Base-by-base conservation (phyloP, 2,888 invertebrate species). In the Idaea dimidiata region DNA sequence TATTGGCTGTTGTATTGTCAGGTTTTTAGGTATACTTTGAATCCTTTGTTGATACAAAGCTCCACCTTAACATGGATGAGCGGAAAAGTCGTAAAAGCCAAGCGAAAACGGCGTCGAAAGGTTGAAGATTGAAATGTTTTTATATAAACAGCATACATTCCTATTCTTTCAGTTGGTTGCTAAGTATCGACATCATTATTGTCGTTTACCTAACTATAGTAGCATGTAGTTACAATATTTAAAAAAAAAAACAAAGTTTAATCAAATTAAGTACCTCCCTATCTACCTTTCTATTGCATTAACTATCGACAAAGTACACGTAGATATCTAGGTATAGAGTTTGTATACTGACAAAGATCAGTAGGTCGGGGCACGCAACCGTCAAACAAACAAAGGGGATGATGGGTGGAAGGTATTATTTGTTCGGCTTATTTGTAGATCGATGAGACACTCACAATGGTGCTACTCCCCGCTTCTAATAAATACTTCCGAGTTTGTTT, bases 391-490 rank as follows among this genome's bases (percentile, higher is more conserved):
- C 76, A 82, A 77, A 71, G 72, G 78, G 79, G 74, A 74, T 66
- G 67, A 66, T 70, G 70, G 69, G 68, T 69, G 70, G 70, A 70
- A 71, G 64, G 73, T 82, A 81, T 86, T 82, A 81, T 86, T 85
- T 83, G 77, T 74, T 76, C 75, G 69, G 73, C 73, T 66, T 81
- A 79, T 84, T 84, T 80, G 82, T 77, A 75, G 74, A 77, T 76
- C 72, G 71, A 75, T 66, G 72, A 73, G 67, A 67, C 75, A 73
- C 71, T 73, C 70, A 68, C 69, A 72, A 74, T 73, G 62, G 62
- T 57, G 66, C 71, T 72, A 67, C 74, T 72, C 62, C 62, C 63
- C 63, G 62, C 63, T 70, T 62, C 62, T 66, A 62, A 67, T 62
- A 67, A 72, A 67, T 66, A 72, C 71, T 75, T 73, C 68, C 67